Base-by-base conservation (phyloP, 2,888 invertebrate species). In the Orthosia gracilis region DNA sequence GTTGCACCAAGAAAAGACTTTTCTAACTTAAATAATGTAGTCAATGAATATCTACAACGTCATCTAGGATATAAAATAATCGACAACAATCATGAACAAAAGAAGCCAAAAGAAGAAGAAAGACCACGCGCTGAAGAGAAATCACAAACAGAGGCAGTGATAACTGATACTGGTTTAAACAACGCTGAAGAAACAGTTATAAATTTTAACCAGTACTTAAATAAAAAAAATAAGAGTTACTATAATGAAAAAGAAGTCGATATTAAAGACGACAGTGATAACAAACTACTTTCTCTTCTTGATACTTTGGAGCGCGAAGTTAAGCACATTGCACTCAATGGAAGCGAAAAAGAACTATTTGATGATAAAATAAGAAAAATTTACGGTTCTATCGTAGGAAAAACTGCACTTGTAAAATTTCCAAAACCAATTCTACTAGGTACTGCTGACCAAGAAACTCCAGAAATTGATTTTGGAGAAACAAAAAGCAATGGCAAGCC, bases 311-410 rank as follows among this genome's bases (percentile, higher is more conserved):
- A 95, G 80, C 85, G 86, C 86, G 92, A 94, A 91, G 92, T 94
- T 0, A 92, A 91, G 66, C 88, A 93, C 73, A 84, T 92, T 49
- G 88, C 94, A 69, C 76, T 94, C 21, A 86, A 88, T 72, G 89
- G 87, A 4, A 87, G 76, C 9, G 91, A 92, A 76, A 95, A 92
- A 86, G 88, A 93, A 82, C 81, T 94, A 66, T 89, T 95, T 69
- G 92, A 95, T 85, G 90, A 88, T 3, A 95, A 93, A 88, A 90
- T 95, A 23, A 89, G 92, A 70, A 93, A 93, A 89, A 94, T 95
- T 69, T 95, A 95, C 23, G 93, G 89, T 0, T 87, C 84, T 67
- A 81, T 93, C 0, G 84, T 92, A 12, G 90, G 91, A 1, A 89
- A 88, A 62, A 59, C 85, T 18, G 76, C 76, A n/a, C 69, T 75